These are phyloP conservation scores for Morinoia aosen DNA, from an alignment of 2,888 invertebrate genomes.

Conservation along the genomic window DNA sequence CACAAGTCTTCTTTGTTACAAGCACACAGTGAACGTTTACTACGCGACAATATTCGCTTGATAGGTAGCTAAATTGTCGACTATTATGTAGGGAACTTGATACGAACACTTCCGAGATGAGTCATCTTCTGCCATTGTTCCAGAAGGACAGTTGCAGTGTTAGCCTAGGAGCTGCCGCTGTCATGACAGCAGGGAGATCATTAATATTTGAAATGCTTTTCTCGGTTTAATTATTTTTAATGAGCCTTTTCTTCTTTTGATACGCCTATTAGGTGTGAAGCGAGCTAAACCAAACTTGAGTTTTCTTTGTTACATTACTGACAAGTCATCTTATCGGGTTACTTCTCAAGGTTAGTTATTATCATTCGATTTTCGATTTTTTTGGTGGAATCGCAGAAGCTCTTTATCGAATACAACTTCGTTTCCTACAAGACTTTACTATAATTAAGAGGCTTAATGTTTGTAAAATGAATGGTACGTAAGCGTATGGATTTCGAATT, in stretches of 20 bases:
- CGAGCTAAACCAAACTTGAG: not conserved
- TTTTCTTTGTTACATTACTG: not conserved
- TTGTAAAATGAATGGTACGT: no score
- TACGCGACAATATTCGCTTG: not conserved
- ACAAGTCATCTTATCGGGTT: not conserved
- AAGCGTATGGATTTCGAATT: no score
- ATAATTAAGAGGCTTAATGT: no score
- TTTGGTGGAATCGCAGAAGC: no score
- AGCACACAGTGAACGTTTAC: not conserved
- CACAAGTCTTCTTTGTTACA: not conserved
- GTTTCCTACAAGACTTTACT: no score
- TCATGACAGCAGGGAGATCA: not conserved
- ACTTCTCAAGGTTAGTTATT: no score
- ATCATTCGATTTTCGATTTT: no score
- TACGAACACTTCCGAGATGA: not conserved
- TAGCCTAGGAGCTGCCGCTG: not conserved
- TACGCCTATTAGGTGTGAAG: not conserved
- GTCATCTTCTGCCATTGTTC: not conserved
- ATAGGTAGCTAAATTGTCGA: not conserved
- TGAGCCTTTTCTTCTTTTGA: not conserved
- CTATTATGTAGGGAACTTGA: not conserved
- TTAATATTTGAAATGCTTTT: not conserved
- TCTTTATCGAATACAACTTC: no score
- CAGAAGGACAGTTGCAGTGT: not conserved
- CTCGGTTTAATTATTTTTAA: not conserved